These are phyloP conservation scores for Nixonia krombeini DNA, from an alignment of 1,140 invertebrate genomes.

Conservation along the genomic window DNA sequence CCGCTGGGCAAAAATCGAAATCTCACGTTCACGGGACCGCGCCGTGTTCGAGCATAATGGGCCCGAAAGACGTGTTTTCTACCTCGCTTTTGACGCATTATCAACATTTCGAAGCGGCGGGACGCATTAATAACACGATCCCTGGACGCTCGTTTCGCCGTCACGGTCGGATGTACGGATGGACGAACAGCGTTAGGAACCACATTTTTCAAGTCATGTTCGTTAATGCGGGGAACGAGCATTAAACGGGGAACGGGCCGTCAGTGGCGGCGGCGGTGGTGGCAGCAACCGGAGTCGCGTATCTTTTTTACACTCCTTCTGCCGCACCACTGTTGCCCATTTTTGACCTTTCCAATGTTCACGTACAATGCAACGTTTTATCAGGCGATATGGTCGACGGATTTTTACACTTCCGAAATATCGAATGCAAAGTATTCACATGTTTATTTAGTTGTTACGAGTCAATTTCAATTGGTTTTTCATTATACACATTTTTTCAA, in stretches of 20 bases:
- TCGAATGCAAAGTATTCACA: no score
- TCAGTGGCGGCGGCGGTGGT: conserved; percentile 1
- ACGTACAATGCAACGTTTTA: no score
- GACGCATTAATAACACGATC: conserved; percentile 61
- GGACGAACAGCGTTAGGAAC: conserved; percentile 61
- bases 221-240: conserved; percentile 66
- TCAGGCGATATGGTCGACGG: no score
- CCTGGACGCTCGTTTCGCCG: conserved; percentile 49
- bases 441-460: no score
- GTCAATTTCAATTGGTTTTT: no score
- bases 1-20: conserved; percentile 7
- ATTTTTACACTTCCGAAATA: no score
- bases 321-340: no score
- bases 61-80: conserved; percentile 1
- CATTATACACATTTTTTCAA: no score
- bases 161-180: conserved; percentile 47
- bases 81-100: conserved; percentile 34
- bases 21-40: neutral
- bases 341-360: no score
- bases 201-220: conserved; percentile 68
- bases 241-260: conserved; percentile 17
- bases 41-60: neutral
- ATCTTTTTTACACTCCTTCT: no score
- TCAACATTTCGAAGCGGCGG: conserved; percentile 55
- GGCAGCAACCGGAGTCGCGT: conserved; percentile 16